Base-by-base conservation (phyloP, 2,113 vertebrate species). In the Vireo altiloquus region DNA sequence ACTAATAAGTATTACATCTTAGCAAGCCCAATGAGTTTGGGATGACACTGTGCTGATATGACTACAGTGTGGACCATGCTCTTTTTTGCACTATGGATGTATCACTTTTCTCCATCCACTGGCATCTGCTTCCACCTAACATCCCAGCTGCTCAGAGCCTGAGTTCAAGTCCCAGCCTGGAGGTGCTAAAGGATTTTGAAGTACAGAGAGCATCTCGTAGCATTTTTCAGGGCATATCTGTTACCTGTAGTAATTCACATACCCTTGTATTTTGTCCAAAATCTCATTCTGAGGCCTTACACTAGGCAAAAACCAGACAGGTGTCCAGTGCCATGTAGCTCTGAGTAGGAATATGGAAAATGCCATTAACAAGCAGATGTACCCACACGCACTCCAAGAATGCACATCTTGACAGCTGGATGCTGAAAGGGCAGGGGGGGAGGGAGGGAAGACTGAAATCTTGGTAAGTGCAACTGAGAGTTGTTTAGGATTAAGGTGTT, bases 361-460 rank as follows among this genome's bases (percentile, higher is more conserved):
- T 46, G 39, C 12, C 40, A 72, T 42, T 77, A 50, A 72, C 17
- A 66, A 69, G 40, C 30, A 60, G 30, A 35, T 50, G 22, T n/a
- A 57, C 11, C 22, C 81, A 53, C 20, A 42, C 15, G 63, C 57
- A 18, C 13, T 70, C 27, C 49, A 71, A 6, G 22, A 92, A 85
- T 47, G 74, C 22, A 49, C 21, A 2, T 82, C 71, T 80, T 70
- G 39, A 33, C 39, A 39, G 15, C 15, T 49, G 23, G 42, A 42
- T 2, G 3, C 16, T 68, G n/a, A 82, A 79, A 23, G 9, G 17
- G 31, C 0, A 0, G 3, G 7, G 18, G 7, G 18, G 1, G 21
- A 56, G 25, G 47, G 35, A 70, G 13, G 14, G 19, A 82, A 70
- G 10, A 18, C 37, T 59, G 3, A 39, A 47, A 50, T 46, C 60